phyloP scores from a whole-genome alignment of 2,888 invertebrate genomes.

The Lomographa bimaculata region DNA sequence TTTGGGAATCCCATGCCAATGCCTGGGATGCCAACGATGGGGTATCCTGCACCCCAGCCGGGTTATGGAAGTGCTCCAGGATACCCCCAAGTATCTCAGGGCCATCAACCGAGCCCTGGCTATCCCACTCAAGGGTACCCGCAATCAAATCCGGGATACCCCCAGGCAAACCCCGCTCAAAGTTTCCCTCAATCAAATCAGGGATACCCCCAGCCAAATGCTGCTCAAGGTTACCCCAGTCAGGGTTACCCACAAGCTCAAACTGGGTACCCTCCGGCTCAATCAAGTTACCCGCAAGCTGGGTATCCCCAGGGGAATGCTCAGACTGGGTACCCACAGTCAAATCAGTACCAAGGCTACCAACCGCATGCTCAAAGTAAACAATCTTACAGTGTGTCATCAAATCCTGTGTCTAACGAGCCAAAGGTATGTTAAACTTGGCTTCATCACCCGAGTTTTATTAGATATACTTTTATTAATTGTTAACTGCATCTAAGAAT shows the following conservation, averaged over 20 bases:
- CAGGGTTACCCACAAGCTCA: slow-evolving; percentile 35
- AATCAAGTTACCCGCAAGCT: slow-evolving; percentile 33
- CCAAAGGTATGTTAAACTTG: slow-evolving; percentile 61
- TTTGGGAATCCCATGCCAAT: slow-evolving; percentile 78
- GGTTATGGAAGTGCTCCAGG: slow-evolving; percentile 57
- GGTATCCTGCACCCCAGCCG: slow-evolving; percentile 65
- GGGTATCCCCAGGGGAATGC: slow-evolving; percentile 31
- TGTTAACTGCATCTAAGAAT: too few relatives aligned
- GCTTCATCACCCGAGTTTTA: slow-evolving; percentile 28
- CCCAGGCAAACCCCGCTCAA: slow-evolving; percentile 32
- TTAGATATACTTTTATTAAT: too few relatives aligned
- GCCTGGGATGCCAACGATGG: slow-evolving; percentile 70
- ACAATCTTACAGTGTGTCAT: slow-evolving; percentile 52
- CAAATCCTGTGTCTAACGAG: slow-evolving; percentile 46
- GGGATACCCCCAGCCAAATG: slow-evolving; percentile 45
- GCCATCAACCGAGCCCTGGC: slow-evolving; percentile 41
- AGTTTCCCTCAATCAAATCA: slow-evolving; percentile 47
- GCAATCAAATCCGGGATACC: slow-evolving; percentile 28
- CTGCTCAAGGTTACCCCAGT: slow-evolving; percentile 36
- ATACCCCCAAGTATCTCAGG: slow-evolving; percentile 62
- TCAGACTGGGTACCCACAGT: slow-evolving; percentile 43
- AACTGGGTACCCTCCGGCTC: slow-evolving; percentile 35
- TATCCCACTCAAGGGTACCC: slow-evolving; percentile 31
- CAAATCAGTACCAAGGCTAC: slow-evolving; percentile 59
- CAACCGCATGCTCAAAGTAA: slow-evolving; percentile 49